phyloP scores from a whole-genome alignment of 2,113 vertebrate species.

The Tetrax tetrax region DNA sequence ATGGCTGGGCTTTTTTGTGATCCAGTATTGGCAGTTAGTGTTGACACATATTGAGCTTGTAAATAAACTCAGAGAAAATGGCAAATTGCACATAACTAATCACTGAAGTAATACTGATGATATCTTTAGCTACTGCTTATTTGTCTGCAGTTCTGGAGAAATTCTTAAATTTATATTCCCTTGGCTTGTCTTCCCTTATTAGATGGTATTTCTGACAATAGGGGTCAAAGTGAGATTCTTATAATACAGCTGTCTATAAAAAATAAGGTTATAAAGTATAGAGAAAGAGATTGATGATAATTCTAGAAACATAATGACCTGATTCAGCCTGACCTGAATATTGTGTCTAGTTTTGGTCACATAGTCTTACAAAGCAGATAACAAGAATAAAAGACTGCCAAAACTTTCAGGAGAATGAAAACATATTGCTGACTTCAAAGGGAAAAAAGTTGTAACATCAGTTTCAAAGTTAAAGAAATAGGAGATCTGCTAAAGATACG shows the following conservation, averaged over 20 bases:
- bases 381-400: not conserved
- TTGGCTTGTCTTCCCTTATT: not conserved
- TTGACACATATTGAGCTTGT: accelerated
- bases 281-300: not conserved
- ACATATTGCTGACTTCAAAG: not conserved
- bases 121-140: not conserved
- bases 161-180: not conserved
- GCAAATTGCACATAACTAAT: not conserved
- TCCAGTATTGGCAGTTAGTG: not conserved
- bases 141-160: not conserved
- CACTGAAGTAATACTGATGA: not conserved
- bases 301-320: not conserved
- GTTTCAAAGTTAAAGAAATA: not conserved
- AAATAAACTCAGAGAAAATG: not conserved
- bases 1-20: not conserved
- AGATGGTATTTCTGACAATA: not conserved
- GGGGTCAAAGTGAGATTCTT: not conserved
- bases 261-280: not conserved
- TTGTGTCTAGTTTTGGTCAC: not conserved
- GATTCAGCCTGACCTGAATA: not conserved
- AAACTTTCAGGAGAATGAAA: not conserved
- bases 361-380: not conserved
- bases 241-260: not conserved
- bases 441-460: not conserved
- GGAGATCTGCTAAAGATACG: not conserved